Evolutionary conservation across 2,113 vertebrate genomes (phyloP), one percentile per base, ranked within the genome.

Genomic region (Dissostichus mawsoni): DNA sequence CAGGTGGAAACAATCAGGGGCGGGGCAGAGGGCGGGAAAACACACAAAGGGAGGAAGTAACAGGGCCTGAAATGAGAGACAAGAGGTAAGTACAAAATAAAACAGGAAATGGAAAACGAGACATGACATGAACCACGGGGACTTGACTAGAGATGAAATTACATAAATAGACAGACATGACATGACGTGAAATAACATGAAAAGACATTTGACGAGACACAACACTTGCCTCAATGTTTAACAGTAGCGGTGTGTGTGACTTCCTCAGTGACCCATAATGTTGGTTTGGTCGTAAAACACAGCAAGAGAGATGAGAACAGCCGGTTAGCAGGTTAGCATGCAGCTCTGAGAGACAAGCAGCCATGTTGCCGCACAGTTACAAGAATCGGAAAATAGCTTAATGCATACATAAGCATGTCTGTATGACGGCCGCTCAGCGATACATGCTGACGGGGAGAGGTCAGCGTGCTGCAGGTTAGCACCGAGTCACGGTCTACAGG

Each of bases 391-490:
- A 81, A 80, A 76, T 83, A 74, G 85, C 82, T 81, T 81, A 81
- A 89, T 87, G 88, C 89, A 84, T 81, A 83, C 85, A 76, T 84
- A 86, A 84, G 82, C 85, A 85, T 69, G 78, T 61, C 50, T 13
- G 3, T 69, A 72, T 77, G 83, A 81, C 90, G 52, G 80, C 74
- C 36, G 66, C 53, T 74, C 78, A 3, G 70, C 52, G 69, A 77
- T 58, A 76, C 81, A 63, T 33, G 56, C 86, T 86, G 86, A 80
- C 71, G 41, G 29, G 50, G 70, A 56, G 62, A 79, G 86, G 81
- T 84, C 73, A 72, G 74, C 57, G 1, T 48, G 73, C 65, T 67
- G 80, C 83, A 74, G 77, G 82, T 81, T 73, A 70, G 78, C 68
- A 61, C 70, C 63, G 41, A 76, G 82, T 75, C 33, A 3, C 18